Base-by-base conservation (phyloP, 2,888 invertebrate species). In the Microctonus aethiopoides region DNA sequence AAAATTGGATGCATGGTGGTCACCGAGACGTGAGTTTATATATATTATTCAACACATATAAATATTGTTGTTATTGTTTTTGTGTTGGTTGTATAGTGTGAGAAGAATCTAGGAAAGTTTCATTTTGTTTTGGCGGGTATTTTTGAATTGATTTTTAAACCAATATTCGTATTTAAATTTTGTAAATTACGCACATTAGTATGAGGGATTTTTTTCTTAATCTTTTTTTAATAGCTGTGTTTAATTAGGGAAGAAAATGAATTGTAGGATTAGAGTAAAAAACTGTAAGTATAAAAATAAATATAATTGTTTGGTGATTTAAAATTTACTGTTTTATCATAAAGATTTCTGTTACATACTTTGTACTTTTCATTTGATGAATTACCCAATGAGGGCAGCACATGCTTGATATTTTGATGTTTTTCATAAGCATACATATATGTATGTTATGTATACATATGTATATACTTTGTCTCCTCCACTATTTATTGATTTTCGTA, bases 1-100 rank as follows among this genome's bases (percentile, higher is more conserved):
- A 70, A 86, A 84, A 76, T 77, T 84, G 75, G 85, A 86, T 75
- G 81, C 77, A 41, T 86, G 86, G 86, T 86, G 85, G 84, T 77
- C 75, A 72, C 84, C 85, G 71, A 84, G 85, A 80, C 86, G 86
- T 86, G 72, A 86, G 86, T 86, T 29, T 29, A 34, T 34, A 34
- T 20, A 20, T 16, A 41, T 41, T 13, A 41, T 41, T 1, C 4
- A 41, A n/a, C n/a, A n/a, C n/a, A 13, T 13, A 46, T 46, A 46
- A 4, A 46, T n/a, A 46, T 16, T 5, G 7, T 7, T 16, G 5
- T 13, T n/a, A 39, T 9, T 11, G 6, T 11, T 9, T 39, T 5
- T n/a, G 39, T 13, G 39, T 16, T 46, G 46, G 9, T 1, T 6
- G 16, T 46, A 7, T 46, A 5, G 20, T 46, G 16, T 46, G 5